Conservation (phyloP, 2,113 vertebrate species). For the Equus przewalskii region DNA sequence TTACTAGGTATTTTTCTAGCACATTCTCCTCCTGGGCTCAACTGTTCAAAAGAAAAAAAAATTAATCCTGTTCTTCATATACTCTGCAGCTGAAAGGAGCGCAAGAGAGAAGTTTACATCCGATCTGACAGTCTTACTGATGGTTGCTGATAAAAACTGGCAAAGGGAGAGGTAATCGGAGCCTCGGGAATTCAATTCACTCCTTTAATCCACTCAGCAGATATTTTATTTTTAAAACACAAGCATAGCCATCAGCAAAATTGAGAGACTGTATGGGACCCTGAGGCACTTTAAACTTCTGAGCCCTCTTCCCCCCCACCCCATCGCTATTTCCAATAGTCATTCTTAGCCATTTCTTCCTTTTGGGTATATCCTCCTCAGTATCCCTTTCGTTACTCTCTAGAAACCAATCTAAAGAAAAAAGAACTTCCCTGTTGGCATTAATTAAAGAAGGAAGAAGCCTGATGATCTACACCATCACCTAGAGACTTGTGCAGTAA, state of each 20-base stretch:
- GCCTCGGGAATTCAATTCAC: conserved; percentile 65
- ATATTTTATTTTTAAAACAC: conserved; percentile 78
- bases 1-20: background rate
- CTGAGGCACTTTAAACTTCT: conserved; percentile 48
- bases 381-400: background rate
- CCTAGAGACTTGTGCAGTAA: background rate
- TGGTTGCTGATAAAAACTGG: background rate
- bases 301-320: background rate
- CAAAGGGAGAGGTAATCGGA: conserved; percentile 59
- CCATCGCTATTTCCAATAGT: background rate
- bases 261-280: background rate
- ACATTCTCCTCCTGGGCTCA: background rate
- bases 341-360: conserved; percentile 32
- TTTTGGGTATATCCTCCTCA: background rate
- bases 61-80: background rate
- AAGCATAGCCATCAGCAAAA: conserved; percentile 65
- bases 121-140: conserved; percentile 39
- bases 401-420: background rate
- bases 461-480: conserved; percentile 23
- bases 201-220: conserved; percentile 71
- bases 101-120: conserved; percentile 50
- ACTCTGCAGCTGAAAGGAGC: background rate
- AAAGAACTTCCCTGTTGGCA: conserved; percentile 41
- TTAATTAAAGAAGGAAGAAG: conserved; percentile 70
- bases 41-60: background rate